Conservation (phyloP, 2,888 invertebrate species). For the Hemaris fuciformis region DNA sequence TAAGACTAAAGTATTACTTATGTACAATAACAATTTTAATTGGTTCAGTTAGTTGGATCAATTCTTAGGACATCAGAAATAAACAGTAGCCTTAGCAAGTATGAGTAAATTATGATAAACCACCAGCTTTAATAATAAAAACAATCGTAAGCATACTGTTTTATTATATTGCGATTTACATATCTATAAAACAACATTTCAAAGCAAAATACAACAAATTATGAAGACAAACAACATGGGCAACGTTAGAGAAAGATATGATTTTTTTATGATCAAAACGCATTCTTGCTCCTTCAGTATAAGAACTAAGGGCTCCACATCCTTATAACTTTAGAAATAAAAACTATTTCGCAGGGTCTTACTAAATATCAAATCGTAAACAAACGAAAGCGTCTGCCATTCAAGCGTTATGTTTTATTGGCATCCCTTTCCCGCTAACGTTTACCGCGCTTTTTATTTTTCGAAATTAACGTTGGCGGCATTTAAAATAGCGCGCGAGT, state of each 20-base stretch:
- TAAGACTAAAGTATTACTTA: too few species aligned
- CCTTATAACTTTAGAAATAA: constrained; percentile 69
- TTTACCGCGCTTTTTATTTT: constrained; percentile 78
- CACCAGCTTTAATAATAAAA: too few species aligned
- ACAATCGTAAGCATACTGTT: too few species aligned
- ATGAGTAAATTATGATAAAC: too few species aligned
- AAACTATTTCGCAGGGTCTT: constrained; percentile 70
- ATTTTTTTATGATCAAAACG: constrained; percentile 33
- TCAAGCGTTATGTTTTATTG: constrained; percentile 77
- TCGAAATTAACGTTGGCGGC: constrained; percentile 76
- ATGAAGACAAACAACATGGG: not conserved
- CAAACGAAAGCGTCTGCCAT: constrained; percentile 66
- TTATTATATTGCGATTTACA: too few species aligned
- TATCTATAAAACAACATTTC: too few species aligned
- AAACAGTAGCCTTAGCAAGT: too few species aligned
- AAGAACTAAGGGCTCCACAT: constrained; percentile 51
- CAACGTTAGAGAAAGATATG: not conserved
- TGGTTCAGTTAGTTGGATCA: too few species aligned
- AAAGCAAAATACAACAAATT: not conserved
- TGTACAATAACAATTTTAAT: too few species aligned
- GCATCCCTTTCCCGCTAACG: constrained; percentile 75
- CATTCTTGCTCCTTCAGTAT: constrained; percentile 54
- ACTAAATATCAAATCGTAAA: constrained; percentile 76
- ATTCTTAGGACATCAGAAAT: too few species aligned
- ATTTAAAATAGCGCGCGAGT: constrained; percentile 78